These are phyloP conservation scores for Neofelis nebulosa DNA, from an alignment of 2,113 vertebrate genomes.

Conservation along the genomic window DNA sequence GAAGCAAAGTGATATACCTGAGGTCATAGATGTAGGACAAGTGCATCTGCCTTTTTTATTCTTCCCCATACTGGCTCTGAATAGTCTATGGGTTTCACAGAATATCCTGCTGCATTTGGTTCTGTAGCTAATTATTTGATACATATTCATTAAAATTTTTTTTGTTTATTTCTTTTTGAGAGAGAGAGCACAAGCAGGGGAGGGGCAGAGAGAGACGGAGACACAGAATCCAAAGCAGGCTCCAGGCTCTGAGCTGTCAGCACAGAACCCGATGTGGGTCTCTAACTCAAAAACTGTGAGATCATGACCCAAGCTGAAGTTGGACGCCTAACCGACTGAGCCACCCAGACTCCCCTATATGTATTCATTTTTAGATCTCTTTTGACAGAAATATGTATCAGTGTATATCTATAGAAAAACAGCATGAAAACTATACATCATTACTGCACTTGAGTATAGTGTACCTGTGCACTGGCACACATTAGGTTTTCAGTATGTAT, in stretches of 20 bases:
- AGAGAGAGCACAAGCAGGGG: too few relatives aligned
- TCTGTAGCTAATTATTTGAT: background rate
- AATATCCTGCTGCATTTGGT: slow-evolving; percentile 29
- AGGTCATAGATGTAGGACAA: background rate
- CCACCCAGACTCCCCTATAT: background rate
- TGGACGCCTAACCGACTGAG: too few relatives aligned
- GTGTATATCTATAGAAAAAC: background rate
- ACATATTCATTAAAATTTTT: background rate
- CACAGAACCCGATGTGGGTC: too few relatives aligned
- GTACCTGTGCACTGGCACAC: background rate
- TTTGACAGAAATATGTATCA: background rate
- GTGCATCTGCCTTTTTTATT: background rate
- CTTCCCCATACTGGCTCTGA: background rate
- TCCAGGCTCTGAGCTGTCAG: too few relatives aligned
- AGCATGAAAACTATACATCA: background rate
- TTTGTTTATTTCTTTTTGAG: too few relatives aligned
- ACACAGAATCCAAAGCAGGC: too few relatives aligned
- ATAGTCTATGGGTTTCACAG: slow-evolving; percentile 4
- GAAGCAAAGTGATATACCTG: background rate
- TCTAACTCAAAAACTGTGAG: too few relatives aligned
- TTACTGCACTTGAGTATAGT: background rate
- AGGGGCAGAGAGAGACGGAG: too few relatives aligned
- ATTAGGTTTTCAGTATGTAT: background rate
- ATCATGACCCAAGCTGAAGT: too few relatives aligned
- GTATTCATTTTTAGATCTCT: background rate